Conservation (phyloP, 2,888 invertebrate species). For the Melinopterus prodromus region DNA sequence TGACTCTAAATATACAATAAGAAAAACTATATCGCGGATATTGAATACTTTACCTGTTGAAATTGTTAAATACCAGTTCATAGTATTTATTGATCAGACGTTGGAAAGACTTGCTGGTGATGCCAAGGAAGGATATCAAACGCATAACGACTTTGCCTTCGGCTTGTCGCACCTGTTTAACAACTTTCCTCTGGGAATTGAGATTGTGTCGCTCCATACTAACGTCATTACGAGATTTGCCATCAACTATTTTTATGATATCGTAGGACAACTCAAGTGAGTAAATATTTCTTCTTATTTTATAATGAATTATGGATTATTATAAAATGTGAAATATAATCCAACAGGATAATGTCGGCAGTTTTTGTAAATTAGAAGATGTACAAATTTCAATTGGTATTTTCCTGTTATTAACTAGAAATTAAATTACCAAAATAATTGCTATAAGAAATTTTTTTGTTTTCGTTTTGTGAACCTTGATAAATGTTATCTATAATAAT, state of each 20-base stretch:
- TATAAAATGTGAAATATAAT: too few species aligned
- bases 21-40: conserved; percentile 45
- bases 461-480: too few species aligned
- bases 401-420: too few species aligned
- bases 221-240: conserved; percentile 39
- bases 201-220: conserved; percentile 40
- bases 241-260: conserved; percentile 36
- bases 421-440: too few species aligned
- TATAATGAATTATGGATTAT: too few species aligned
- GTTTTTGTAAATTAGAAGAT: too few species aligned
- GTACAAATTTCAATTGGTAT: too few species aligned
- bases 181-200: conserved; percentile 43
- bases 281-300: conserved; percentile 27
- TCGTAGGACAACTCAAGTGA: conserved; percentile 41
- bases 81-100: conserved; percentile 31
- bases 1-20: conserved; percentile 43
- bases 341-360: too few species aligned
- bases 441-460: too few species aligned
- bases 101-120: conserved; percentile 24
- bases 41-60: conserved; percentile 36
- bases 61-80: conserved; percentile 30
- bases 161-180: conserved; percentile 40
- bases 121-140: conserved; percentile 18
- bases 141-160: conserved; percentile 31
- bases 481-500: too few species aligned